Base-by-base conservation (phyloP, 2,888 invertebrate genomes). In the Acleris cristana region DNA sequence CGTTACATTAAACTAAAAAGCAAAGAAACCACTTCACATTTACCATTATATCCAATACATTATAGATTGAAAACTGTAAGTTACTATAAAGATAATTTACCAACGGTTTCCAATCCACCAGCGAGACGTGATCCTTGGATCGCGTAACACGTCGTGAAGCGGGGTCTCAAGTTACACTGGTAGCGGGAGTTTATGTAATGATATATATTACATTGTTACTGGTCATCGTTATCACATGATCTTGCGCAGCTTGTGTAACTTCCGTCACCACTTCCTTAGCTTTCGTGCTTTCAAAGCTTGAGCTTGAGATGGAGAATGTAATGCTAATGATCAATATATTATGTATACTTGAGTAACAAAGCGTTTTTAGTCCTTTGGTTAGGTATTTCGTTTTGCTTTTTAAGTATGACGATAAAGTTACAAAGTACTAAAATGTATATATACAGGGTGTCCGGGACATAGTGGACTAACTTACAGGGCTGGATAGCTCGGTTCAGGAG, bases 181-280 rank as follows among this genome's bases (percentile, higher is more conserved):
- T 26, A 6, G n/a, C 21, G 19, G 34, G 54, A 44, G 44, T 66
- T 66, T 66, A 65, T 65, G 30, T 61, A 66, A 66, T 56, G 45
- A 56, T 55, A 61, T 57, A 62, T 56, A 62, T 66, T 62, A 66
- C 61, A 52, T 53, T 52, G 66, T 57, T 66, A 57, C 61, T 44
- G 61, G 45, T 53, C 60, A 56, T 65, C 55, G 60, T 62, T 66
- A 66, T 61, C 48, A 52, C 53, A 63, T 67, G 53, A 63, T 63
- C 45, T 48, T 52, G 44, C 34, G 44, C 52, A 21, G 48, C 57
- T 67, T 57, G 58, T 63, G 57, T 63, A 67, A 67, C 63, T 63
- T 67, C 67, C 67, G 67, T 54, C 56, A 40, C 23, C 64, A 70
- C 61, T 64, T 70, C 69, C 69, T 40, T 1, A 40, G 40, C 40